These are phyloP conservation scores for Sphecodes monilicornis DNA, from an alignment of 2,888 invertebrate species.

Conservation along the genomic window DNA sequence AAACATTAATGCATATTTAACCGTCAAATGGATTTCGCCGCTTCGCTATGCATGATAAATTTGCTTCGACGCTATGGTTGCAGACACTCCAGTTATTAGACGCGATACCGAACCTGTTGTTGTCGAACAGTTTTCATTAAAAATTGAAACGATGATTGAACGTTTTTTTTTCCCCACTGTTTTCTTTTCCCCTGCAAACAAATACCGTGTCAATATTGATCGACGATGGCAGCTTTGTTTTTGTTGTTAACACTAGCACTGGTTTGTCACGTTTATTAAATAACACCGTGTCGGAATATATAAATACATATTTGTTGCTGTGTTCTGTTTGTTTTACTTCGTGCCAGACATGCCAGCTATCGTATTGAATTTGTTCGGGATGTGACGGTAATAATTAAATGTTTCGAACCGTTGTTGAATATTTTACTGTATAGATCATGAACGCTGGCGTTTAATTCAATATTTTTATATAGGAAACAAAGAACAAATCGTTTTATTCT, in stretches of 20 bases:
- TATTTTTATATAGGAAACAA: too few relatives aligned
- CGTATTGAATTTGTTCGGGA: not conserved
- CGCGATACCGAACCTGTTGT: not conserved
- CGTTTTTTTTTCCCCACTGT: not conserved
- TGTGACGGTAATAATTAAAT: not conserved
- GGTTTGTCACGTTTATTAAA: not conserved
- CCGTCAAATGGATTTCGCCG: constrained; percentile 35
- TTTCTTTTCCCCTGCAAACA: not conserved
- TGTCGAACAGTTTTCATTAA: not conserved
- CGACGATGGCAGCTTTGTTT: not conserved
- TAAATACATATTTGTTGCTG: not conserved
- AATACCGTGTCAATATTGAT: not conserved
- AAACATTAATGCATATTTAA: constrained; percentile 29
- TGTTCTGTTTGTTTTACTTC: not conserved
- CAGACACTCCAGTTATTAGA: constrained; percentile 7
- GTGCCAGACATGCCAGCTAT: not conserved
- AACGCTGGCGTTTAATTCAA: not conserved
- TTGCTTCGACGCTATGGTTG: constrained; percentile 21
- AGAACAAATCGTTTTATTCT: too few relatives aligned
- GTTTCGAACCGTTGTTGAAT: not conserved
- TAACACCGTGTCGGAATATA: not conserved
- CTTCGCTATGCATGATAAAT: constrained; percentile 31
- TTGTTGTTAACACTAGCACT: not conserved
- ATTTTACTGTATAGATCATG: not conserved
- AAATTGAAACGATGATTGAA: not conserved